A percentile compares a stretch with the other conserved stretches of the same genome.
Conservation (phyloP, 2,888 invertebrate species). For the Pharmacophagus antenor region DNA sequence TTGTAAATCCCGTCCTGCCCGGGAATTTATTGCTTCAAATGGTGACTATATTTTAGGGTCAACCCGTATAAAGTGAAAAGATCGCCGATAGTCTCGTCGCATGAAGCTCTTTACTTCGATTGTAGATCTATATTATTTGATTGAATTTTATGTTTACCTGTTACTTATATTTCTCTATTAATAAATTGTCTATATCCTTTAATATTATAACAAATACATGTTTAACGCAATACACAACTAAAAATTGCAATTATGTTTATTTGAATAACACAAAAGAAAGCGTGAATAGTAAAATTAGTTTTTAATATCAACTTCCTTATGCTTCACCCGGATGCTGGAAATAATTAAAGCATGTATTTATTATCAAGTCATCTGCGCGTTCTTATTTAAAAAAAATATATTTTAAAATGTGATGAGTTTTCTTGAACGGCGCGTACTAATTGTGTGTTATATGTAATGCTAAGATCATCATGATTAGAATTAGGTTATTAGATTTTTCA, state of each 20-base stretch:
- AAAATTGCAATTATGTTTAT: too few species aligned
- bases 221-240: too few species aligned
- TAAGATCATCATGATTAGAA: too few species aligned
- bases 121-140: background rate
- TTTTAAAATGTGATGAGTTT: background rate
- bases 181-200: background rate
- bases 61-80: conserved; percentile 23
- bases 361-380: background rate
- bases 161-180: background rate
- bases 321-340: background rate
- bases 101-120: conserved; percentile 8
- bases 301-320: too few species aligned
- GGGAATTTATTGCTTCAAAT: conserved; percentile 25
- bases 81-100: conserved; percentile 17
- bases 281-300: too few species aligned
- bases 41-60: conserved; percentile 27
- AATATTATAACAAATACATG: too few species aligned
- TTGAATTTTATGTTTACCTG: background rate
- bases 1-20: conserved; percentile 20
- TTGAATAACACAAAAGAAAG: too few species aligned
- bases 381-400: background rate
- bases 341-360: too few species aligned
- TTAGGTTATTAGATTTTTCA: too few species aligned
- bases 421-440: too few species aligned
- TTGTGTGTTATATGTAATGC: too few species aligned